phyloP scores from a whole-genome alignment of 2,113 vertebrate species.

The Machaerirhynchus nigripectus region DNA sequence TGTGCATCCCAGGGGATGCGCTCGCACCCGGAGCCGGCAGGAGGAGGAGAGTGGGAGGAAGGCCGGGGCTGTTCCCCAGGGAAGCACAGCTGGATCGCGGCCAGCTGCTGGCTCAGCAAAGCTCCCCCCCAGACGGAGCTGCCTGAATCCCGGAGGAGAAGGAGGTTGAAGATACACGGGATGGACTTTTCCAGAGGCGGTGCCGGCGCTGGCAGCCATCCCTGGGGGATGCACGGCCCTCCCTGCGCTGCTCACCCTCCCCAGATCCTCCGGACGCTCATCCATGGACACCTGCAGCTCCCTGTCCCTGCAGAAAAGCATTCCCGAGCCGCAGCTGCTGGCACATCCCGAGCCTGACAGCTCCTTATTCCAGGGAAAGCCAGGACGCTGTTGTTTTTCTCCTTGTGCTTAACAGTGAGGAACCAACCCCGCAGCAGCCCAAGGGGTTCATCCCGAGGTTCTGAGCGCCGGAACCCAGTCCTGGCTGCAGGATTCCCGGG shows the following conservation, averaged over 20 bases:
- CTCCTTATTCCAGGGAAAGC: not conserved
- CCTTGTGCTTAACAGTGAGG: accelerated
- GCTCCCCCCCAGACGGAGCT: not conserved
- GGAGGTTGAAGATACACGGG: accelerated
- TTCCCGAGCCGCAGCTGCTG: accelerated
- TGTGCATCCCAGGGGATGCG: not conserved
- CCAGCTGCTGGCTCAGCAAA: not conserved
- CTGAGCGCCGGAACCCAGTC: accelerated
- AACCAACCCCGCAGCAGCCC: not conserved
- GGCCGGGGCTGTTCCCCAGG: not conserved
- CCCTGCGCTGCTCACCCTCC: accelerated
- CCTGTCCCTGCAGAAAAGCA: not conserved
- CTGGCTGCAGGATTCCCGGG: not conserved
- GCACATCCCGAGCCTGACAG: not conserved
- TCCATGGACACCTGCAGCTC: not conserved
- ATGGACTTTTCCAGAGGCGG: not conserved
- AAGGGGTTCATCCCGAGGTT: not conserved
- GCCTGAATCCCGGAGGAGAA: not conserved
- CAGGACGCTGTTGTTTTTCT: accelerated
- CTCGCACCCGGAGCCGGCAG: not conserved
- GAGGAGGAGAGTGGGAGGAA: not conserved
- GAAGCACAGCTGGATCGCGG: not conserved
- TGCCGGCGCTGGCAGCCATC: not conserved
- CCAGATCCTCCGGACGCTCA: not conserved
- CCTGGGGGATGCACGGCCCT: not conserved